These are phyloP conservation scores for Turdus rufiventris DNA, from an alignment of 2,113 vertebrate species.

Conservation along the genomic window DNA sequence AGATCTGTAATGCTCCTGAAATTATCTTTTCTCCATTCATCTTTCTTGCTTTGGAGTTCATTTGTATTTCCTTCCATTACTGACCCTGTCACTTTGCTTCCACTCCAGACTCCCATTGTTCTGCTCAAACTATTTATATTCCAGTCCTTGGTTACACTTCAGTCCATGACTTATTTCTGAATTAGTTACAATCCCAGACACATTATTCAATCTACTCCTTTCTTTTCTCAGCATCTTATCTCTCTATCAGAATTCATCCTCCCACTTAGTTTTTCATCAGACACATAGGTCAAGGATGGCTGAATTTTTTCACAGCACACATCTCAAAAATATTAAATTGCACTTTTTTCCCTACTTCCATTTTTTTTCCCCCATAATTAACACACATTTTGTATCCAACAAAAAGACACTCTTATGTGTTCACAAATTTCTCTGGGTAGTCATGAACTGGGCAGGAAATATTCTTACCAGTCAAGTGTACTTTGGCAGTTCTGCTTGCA, in stretches of 20 bases:
- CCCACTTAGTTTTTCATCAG: background rate
- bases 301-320: background rate
- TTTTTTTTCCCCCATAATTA: background rate
- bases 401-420: background rate
- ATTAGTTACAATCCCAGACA: constrained; percentile 24
- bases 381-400: background rate
- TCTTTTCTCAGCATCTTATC: constrained; percentile 1
- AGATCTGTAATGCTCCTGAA: background rate
- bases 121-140: constrained; percentile 38
- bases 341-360: background rate
- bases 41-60: background rate
- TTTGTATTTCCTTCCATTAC: constrained; percentile 20
- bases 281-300: background rate
- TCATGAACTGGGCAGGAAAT: background rate
- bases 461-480: background rate
- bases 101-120: background rate
- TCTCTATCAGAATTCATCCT: constrained; percentile 5
- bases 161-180: constrained; percentile 55
- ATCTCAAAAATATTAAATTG: background rate
- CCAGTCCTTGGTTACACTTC: background rate
- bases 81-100: background rate
- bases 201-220: constrained; percentile 22
- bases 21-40: background rate
- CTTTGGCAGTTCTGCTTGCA: background rate
- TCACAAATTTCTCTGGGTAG: background rate